Evolutionary conservation across 2,797 vertebrate genomes (phyloP), one percentile per base, ranked within the genome.

Genomic region (Steatocranus sp.): DNA sequence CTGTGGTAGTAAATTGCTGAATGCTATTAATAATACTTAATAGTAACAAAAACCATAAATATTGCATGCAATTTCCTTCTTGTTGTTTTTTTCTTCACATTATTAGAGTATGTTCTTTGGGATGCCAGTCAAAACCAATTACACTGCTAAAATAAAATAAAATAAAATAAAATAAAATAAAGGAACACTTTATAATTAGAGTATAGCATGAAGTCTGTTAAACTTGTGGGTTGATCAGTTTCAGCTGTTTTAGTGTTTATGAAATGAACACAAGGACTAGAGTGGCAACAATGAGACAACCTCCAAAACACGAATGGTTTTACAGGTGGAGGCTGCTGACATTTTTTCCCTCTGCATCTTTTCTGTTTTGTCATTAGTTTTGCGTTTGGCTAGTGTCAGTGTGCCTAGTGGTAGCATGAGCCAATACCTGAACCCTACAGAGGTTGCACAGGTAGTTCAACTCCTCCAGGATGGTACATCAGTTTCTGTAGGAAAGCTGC

Each of bases 121-220:
- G 10, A 18, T 0, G 83, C 87, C 91, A 90, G 90, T 86, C 87
- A 86, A 48, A 51, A 80, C 32, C 53, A 76, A 36, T n/a, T 36
- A 61, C 30, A 12, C 56, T n/a, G 56, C 56, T 61, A n/a, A 58
- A 32, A 58, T 50, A 50, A 50, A 50, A 20, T 18, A 49, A 18
- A 48, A 18, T 48, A 48, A 34, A 34, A 34, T 34, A 41, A 49
- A 49, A 50, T 12, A 54, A 27, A 56, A 18, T 32, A 32, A 4
- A 58, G 6, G 58, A 61, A 61, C 58, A 61, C 58, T 41, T 41
- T 1, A 61, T 34, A 61, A 61, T 34, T 11, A 61, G 58, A 61
- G 6, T 36, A 36, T 36, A 36, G 18, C 32, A 61, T 61, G 32
- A 61, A n/a, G 17, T 20, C 32, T 12, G 58, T 61, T 12, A 61